Percentiles rank a stretch among this genome's conserved stretches.
These are phyloP conservation scores for Dicrurus megarhynchus DNA, from an alignment of 2,113 vertebrate genomes.

Conservation along the genomic window DNA sequence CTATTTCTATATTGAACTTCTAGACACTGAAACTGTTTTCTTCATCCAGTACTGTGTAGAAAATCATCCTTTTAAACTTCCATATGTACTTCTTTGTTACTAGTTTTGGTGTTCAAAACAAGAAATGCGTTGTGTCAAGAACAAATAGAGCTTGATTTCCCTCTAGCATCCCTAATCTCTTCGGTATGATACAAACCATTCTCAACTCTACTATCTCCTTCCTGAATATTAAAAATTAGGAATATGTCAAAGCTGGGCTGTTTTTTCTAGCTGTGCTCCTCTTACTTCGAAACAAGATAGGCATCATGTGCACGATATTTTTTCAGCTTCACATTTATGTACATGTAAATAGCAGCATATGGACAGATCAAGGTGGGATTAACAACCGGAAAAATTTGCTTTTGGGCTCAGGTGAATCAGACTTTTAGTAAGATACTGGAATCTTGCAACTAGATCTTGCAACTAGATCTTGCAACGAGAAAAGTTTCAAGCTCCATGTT, in stretches of 20 bases:
- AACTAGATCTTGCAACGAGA: too few relatives aligned
- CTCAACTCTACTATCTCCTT: background rate
- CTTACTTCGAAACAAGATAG: background rate
- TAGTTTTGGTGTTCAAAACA: background rate
- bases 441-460: background rate
- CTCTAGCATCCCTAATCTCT: background rate
- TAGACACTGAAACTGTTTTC: background rate
- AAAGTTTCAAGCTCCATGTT: background rate
- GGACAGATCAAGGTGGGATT: background rate
- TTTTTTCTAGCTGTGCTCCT: background rate
- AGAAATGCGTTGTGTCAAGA: background rate
- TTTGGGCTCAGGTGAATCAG: background rate
- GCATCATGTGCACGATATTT: rapidly evolving
- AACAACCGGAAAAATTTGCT: background rate
- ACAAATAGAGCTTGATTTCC: background rate
- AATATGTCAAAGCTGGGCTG: background rate
- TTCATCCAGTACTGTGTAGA: background rate
- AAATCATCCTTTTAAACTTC: background rate
- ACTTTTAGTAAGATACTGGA: background rate
- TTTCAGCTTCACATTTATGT: background rate
- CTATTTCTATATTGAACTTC: background rate
- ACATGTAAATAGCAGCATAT: background rate
- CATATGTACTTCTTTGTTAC: background rate
- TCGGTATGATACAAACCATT: background rate
- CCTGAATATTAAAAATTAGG: background rate